phyloP scores from a whole-genome alignment of 1,140 invertebrate species.

The Melitaea cinxia region DNA sequence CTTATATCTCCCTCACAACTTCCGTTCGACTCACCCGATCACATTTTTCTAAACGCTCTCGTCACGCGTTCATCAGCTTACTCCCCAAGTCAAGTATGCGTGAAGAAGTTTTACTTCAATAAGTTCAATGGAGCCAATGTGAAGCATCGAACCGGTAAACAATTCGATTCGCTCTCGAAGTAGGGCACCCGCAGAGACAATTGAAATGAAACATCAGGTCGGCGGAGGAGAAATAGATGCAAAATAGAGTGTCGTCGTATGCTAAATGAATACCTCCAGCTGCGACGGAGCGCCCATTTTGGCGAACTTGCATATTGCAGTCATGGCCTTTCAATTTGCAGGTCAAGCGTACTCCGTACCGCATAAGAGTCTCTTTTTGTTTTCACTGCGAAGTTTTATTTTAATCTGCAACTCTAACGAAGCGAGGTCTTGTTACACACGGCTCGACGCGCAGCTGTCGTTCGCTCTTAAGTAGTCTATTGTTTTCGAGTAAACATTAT shows the following conservation, averaged over 20 bases:
- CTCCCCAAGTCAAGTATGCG: too few relatives aligned
- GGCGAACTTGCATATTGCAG: conserved; percentile 36
- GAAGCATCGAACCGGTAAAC: background rate
- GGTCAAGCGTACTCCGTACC: conserved; percentile 59
- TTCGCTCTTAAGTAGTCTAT: conserved; percentile 20
- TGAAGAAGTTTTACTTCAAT: too few relatives aligned
- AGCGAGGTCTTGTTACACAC: conserved; percentile 64
- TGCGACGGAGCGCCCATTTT: conserved; percentile 45
- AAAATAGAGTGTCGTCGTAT: conserved; percentile 28
- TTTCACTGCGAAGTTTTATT: conserved; percentile 67
- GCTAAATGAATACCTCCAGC: conserved; percentile 51
- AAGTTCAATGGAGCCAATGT: conserved; percentile 2
- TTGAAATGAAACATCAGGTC: conserved; percentile 69
- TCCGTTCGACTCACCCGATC: too few relatives aligned
- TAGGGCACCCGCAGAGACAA: conserved; percentile 76
- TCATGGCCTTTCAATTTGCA: conserved; percentile 45
- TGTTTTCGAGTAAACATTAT: conserved; percentile 22
- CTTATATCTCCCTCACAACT: too few relatives aligned
- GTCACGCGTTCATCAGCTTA: too few relatives aligned
- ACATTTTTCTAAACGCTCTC: too few relatives aligned
- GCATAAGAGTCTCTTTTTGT: conserved; percentile 66
- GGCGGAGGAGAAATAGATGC: conserved; percentile 43
- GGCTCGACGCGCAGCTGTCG: conserved; percentile 52
- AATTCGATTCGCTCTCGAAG: conserved; percentile 56
- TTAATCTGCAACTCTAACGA: conserved; percentile 74